These are phyloP conservation scores for Xanthorhoe designata DNA, from an alignment of 2,888 invertebrate species.

Conservation along the genomic window DNA sequence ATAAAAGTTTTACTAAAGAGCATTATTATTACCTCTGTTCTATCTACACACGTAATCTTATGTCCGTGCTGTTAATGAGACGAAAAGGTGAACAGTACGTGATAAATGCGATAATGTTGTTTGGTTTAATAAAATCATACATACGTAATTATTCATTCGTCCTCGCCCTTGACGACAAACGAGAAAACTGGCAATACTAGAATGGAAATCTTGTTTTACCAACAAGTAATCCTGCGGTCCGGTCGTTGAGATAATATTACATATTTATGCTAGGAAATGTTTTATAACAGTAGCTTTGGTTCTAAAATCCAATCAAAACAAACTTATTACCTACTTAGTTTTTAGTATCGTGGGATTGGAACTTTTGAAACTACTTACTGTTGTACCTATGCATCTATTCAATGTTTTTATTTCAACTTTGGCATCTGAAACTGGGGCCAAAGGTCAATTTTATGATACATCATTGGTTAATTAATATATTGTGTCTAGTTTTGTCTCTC, in stretches of 20 bases:
- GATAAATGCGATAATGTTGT: constrained; percentile 11
- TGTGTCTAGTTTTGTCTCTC: constrained; percentile 48
- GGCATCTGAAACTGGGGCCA: constrained; percentile 58
- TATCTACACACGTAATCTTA: not conserved
- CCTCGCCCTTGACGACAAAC: constrained; percentile 65
- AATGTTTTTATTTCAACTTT: constrained; percentile 1
- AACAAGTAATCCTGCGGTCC: constrained; percentile 42
- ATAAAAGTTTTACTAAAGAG: not conserved
- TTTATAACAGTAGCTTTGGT: not conserved
- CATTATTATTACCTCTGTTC: not conserved
- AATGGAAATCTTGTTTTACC: constrained; percentile 59
- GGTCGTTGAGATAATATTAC: constrained; percentile 31
- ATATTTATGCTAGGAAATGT: constrained; percentile 33
- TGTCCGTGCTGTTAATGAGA: constrained; percentile 1
- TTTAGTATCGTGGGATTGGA: not conserved
- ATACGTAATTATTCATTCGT: constrained; percentile 45
- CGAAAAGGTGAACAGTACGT: constrained; percentile 4
- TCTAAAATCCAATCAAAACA: no score
- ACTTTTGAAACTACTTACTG: not conserved
- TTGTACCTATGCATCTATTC: not conserved
- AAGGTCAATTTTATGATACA: constrained; percentile 68
- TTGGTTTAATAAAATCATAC: constrained; percentile 16
- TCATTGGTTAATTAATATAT: constrained; percentile 54
- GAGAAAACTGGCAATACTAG: constrained; percentile 51
- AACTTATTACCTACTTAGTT: no score